Evolutionary conservation across 2,888 invertebrate species (phyloP).

Genomic region (Aethes cnicana): DNA sequence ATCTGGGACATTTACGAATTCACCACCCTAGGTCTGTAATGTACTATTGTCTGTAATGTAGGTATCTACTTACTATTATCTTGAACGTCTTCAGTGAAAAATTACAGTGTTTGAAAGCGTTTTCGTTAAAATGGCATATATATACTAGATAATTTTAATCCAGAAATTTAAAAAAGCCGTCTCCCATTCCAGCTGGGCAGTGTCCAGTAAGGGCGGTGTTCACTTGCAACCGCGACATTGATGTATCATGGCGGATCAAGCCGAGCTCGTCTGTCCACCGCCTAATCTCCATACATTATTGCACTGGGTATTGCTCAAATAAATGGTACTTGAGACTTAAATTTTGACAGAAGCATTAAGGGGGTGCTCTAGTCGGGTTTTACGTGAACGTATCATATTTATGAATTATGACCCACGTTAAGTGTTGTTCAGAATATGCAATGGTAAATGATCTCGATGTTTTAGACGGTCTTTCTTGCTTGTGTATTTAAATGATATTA

Average conservation of each 20-base stretch:
- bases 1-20: too few relatives aligned
- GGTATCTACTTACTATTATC: too few relatives aligned
- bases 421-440: not conserved
- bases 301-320: conserved; percentile 75
- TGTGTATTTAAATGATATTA: too few relatives aligned
- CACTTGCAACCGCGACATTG: conserved; percentile 77
- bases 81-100: too few relatives aligned
- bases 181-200: conserved; percentile 40
- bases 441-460: too few relatives aligned
- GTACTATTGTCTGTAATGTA: too few relatives aligned
- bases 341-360: conserved; percentile 55
- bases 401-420: too few relatives aligned
- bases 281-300: conserved; percentile 81
- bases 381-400: not conserved
- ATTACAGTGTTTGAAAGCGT: too few relatives aligned
- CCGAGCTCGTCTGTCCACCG: conserved; percentile 75
- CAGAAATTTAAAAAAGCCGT: conserved; percentile 34
- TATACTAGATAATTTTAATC: too few relatives aligned
- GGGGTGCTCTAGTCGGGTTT: conserved; percentile 16
- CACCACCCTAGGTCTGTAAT: too few relatives aligned
- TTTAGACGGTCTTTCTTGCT: too few relatives aligned
- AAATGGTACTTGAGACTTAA: conserved; percentile 77
- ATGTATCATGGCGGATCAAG: conserved; percentile 81
- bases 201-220: conserved; percentile 63
- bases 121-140: too few relatives aligned